Conservation (phyloP, 2,113 vertebrate genomes). For the Apus apus region DNA sequence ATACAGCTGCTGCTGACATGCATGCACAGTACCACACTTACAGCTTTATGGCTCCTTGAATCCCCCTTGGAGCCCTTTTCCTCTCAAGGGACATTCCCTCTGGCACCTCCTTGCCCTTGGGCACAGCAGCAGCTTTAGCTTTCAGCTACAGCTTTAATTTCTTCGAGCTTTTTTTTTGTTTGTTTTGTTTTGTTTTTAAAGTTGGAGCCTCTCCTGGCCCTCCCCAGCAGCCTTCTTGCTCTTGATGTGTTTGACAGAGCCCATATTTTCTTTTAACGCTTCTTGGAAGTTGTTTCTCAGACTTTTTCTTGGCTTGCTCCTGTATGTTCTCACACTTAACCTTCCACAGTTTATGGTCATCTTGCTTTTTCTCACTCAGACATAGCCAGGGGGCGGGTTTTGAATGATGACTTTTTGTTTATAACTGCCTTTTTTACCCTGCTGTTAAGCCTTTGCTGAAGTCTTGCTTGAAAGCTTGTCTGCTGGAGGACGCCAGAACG, state of each 20-base stretch:
- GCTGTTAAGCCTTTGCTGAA: slow-evolving; percentile 32
- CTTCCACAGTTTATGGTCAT: slow-evolving; percentile 19
- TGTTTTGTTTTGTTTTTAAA: neutral
- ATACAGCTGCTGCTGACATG: neutral
- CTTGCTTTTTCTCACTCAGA: neutral
- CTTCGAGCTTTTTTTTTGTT: neutral
- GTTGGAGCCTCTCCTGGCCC: neutral
- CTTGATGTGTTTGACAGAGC: slow-evolving; percentile 36
- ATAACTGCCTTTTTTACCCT: neutral
- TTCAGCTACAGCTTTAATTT: neutral
- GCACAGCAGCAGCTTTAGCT: neutral
- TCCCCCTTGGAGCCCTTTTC: neutral
- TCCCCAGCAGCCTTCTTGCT: neutral
- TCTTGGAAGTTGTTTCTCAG: slow-evolving; percentile 58
- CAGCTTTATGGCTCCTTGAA: neutral
- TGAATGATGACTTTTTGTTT: neutral
- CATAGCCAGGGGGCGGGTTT: neutral
- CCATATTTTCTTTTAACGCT: slow-evolving; percentile 44
- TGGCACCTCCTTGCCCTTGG: neutral
- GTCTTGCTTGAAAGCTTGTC: slow-evolving; percentile 24
- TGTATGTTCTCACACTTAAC: slow-evolving; percentile 17
- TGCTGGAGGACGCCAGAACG: neutral
- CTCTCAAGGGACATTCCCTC: neutral
- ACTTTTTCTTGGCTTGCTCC: slow-evolving; percentile 57
- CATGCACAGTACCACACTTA: neutral